phyloP scores from a whole-genome alignment of 2,888 invertebrate genomes.

The Luperina testacea region DNA sequence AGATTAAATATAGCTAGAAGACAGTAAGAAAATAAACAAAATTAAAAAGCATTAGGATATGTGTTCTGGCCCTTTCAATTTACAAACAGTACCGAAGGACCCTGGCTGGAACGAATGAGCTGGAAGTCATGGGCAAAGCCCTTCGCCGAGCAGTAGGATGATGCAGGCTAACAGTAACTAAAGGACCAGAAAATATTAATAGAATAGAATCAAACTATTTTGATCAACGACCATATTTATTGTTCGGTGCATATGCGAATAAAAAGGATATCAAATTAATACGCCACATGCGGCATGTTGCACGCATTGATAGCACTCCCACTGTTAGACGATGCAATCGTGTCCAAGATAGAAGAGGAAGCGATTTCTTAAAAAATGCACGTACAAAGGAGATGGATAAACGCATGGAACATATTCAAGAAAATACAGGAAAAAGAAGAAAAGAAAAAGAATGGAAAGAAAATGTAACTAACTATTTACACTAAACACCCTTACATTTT shows the following conservation, averaged over 20 bases:
- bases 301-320: constrained; percentile 72
- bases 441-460: too few species aligned
- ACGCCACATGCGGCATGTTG: constrained; percentile 71
- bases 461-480: too few species aligned
- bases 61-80: not conserved
- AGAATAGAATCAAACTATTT: constrained; percentile 31
- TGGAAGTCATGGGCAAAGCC: not conserved
- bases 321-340: constrained; percentile 66
- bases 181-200: constrained; percentile 8
- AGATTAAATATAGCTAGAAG: not conserved
- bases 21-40: not conserved
- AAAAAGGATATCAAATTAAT: constrained; percentile 73
- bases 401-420: not conserved
- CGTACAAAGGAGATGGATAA: not conserved
- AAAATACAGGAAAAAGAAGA: not conserved
- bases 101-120: not conserved
- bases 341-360: constrained; percentile 49
- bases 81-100: not conserved
- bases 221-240: constrained; percentile 46
- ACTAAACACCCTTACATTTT: too few species aligned
- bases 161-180: not conserved
- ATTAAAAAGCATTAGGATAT: not conserved
- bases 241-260: constrained; percentile 59
- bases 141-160: not conserved
- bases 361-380: constrained; percentile 39